These are phyloP conservation scores for Chrysopilus asiliformis DNA, from an alignment of 2,888 invertebrate genomes.

Conservation along the genomic window DNA sequence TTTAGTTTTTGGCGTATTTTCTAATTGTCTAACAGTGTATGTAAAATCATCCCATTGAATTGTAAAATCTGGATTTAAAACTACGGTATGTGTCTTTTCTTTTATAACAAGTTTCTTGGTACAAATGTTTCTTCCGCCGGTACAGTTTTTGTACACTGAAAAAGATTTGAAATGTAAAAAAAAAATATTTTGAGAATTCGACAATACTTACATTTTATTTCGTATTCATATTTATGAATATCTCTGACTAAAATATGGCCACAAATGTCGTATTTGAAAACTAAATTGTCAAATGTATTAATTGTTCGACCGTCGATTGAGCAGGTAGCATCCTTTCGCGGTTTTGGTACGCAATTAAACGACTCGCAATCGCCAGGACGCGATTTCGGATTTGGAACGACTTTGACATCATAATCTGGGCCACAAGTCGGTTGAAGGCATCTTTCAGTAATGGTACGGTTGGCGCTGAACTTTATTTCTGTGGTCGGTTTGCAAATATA, in stretches of 20 bases:
- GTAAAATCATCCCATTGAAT: conserved; percentile 55
- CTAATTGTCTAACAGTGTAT: conserved; percentile 30
- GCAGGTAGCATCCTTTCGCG: conserved; percentile 46
- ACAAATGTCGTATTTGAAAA: conserved; percentile 70
- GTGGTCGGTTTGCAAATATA: conserved; percentile 33
- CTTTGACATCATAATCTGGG: conserved; percentile 41
- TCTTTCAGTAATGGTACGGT: no score
- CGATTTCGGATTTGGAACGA: conserved; percentile 33
- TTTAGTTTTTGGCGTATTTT: conserved; percentile 29
- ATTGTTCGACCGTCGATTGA: conserved; percentile 60
- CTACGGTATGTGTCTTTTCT: conserved; percentile 43
- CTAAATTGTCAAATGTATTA: conserved; percentile 64
- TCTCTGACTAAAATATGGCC: conserved; percentile 66
- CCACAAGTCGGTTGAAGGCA: no score
- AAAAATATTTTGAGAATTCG: conserved; percentile 3
- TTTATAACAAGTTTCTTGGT: conserved; percentile 47
- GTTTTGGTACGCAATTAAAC: conserved; percentile 51
- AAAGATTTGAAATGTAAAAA: conserved; percentile 2
- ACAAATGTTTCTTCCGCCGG: conserved; percentile 40
- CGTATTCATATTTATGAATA: conserved; percentile 52
- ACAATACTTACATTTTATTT: conserved; percentile 46
- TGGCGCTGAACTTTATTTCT: no score
- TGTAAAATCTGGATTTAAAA: conserved; percentile 42
- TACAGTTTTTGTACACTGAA: conserved; percentile 52
- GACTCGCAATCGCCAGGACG: conserved; percentile 38